phyloP scores from a whole-genome alignment of 2,797 vertebrate genomes.

The Glyptemys insculpta region DNA sequence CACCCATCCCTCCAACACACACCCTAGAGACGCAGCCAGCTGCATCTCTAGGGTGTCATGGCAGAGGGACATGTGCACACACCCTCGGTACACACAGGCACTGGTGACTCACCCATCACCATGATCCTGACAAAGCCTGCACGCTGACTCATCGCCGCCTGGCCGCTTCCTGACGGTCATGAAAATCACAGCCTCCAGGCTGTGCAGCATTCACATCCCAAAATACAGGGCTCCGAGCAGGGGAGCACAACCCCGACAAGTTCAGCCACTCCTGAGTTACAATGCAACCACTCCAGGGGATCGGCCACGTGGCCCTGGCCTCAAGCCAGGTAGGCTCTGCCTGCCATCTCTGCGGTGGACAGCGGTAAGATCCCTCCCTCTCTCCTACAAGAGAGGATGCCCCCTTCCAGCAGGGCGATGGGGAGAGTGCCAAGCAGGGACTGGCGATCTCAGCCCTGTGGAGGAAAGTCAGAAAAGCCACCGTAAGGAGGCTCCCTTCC shows the following conservation, averaged over 20 bases:
- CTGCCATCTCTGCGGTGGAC: background rate
- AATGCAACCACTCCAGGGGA: background rate
- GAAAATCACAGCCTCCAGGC: background rate
- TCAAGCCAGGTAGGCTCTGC: background rate
- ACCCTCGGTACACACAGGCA: background rate
- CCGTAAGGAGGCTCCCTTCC: background rate
- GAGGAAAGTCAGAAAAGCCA: background rate
- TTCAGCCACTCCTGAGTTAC: background rate
- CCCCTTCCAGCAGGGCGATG: background rate
- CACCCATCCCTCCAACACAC: background rate
- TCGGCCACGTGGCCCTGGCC: background rate
- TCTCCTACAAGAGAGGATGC: background rate
- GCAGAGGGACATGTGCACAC: background rate
- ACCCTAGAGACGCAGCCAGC: background rate
- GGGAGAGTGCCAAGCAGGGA: background rate
- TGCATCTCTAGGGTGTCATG: background rate
- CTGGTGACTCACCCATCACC: background rate
- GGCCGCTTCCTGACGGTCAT: rapidly evolving
- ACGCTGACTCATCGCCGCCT: background rate
- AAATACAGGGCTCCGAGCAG: background rate
- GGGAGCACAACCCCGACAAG: background rate
- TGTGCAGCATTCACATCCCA: background rate
- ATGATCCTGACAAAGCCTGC: background rate
- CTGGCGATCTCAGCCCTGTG: background rate
- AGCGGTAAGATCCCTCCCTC: background rate